A percentile compares a stretch with the other conserved stretches of the same genome.
phyloP scores from a whole-genome alignment of 2,113 vertebrate genomes.

The Collichthys lucidus region DNA sequence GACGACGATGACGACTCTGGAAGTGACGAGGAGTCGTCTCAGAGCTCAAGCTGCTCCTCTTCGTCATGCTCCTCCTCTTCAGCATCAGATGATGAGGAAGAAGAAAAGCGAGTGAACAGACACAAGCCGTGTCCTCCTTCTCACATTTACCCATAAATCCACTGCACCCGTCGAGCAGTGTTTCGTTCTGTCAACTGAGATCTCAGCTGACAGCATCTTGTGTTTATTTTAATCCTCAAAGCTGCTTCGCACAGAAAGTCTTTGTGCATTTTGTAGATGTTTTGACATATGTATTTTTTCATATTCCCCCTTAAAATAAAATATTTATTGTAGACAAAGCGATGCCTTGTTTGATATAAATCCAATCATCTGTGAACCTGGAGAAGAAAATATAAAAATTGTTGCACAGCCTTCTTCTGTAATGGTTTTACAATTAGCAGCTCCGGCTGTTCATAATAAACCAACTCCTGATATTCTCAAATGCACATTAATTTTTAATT shows the following conservation, averaged over 20 bases:
- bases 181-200: not conserved
- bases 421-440: not conserved
- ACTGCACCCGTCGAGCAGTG: not conserved
- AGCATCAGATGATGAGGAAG: constrained; percentile 32
- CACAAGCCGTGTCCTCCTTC: constrained; percentile 33
- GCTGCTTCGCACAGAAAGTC: not conserved
- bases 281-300: not conserved
- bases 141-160: not conserved
- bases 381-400: not conserved
- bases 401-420: not conserved
- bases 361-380: not conserved
- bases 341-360: not conserved
- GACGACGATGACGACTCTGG: constrained; percentile 44
- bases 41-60: constrained; percentile 56
- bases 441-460: not conserved
- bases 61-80: constrained; percentile 56
- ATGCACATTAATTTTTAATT: no score
- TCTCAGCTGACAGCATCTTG: not conserved
- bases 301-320: constrained; percentile 34
- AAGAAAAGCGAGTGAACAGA: constrained; percentile 27
- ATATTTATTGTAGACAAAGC: not conserved
- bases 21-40: constrained; percentile 65
- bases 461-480: not conserved
- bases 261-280: constrained; percentile 2
- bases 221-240: not conserved